Base-by-base conservation (phyloP, 2,888 invertebrate species). In the Campopleginae sp. region DNA sequence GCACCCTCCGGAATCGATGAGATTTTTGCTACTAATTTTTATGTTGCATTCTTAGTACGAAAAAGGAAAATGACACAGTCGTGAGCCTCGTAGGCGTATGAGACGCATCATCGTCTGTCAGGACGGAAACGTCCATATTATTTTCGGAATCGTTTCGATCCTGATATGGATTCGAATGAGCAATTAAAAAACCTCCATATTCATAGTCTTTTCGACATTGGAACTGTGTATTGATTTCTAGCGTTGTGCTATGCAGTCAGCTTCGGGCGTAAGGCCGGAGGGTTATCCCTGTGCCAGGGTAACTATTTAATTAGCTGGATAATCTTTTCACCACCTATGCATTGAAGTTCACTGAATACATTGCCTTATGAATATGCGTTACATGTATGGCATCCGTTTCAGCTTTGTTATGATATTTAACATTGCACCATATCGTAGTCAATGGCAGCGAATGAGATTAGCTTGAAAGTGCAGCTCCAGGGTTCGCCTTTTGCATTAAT, bases 281-380 rank as follows among this genome's bases (percentile, higher is more conserved):
- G 27, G 51, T 42, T 1, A 48, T 48, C 27, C 12, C 61, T 46
- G 61, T 58, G 31, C 31, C 19, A 6, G 23, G 48, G 2, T 48
- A 17, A 65, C 66, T 48, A 44, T 74, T 83, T 51, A 44, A 83
- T 81, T 75, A 48, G 27, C 33, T 27, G 6, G 23, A 42, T 65
- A 63, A 31, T 48, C 65, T 54, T 48, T 6, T 46, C 68, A 46
- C 44, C 33, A 44, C 44, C 19, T 23, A n/a, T 17, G 44, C 61
- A 44, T 61, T 17, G 7, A 58, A 44, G 58, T 17, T 74, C n/a
- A 61, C 27, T n/a, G n/a, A 23, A 44, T 17, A 33, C 17, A 2
- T 44, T 23, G 8, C 19, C 51, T 33, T 31, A 17, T 23, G 27
- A 61, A 10, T 19, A 27, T 14, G 14, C 12, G 27, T 14, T 7